Conservation (phyloP, 2,888 invertebrate genomes). For the Ditula angustiorana region DNA sequence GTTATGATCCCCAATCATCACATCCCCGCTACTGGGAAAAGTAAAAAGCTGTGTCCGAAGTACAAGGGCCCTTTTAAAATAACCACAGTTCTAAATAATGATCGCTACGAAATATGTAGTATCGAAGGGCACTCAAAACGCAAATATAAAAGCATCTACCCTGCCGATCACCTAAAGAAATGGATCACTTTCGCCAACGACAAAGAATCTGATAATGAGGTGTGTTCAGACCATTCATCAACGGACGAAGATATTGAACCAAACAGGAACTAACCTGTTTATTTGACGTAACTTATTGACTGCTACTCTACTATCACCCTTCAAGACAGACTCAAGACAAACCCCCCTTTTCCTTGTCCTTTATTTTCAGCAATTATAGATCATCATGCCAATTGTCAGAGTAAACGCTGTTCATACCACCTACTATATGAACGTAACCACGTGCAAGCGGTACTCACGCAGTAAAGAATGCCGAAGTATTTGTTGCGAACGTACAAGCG, state of each 20-base stretch:
- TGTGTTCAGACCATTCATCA: not conserved
- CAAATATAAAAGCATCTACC: slow-evolving; percentile 13
- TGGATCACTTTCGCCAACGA: not conserved
- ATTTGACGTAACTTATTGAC: not conserved
- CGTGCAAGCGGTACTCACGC: slow-evolving; percentile 10
- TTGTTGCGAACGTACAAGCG: too few relatives aligned
- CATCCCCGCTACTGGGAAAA: slow-evolving; percentile 9
- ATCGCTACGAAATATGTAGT: slow-evolving; percentile 4
- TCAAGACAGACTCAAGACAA: too few relatives aligned
- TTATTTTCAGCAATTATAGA: not conserved
- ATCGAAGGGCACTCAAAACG: slow-evolving; percentile 14
- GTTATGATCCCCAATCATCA: slow-evolving; percentile 17
- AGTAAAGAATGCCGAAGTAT: slow-evolving; percentile 8
- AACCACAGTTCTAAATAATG: slow-evolving; percentile 3
- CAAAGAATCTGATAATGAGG: not conserved
- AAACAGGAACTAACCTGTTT: not conserved
- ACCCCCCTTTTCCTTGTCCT: too few relatives aligned
- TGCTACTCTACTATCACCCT: too few relatives aligned
- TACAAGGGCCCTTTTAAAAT: slow-evolving; percentile 10
- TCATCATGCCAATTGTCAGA: not conserved
- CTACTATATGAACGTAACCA: not conserved
- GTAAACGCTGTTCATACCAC: too few relatives aligned
- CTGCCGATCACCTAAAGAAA: not conserved
- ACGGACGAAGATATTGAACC: not conserved
- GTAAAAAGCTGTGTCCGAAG: slow-evolving; percentile 11